phyloP scores from a whole-genome alignment of 2,113 vertebrate species.

The Nothobranchius furzeri region DNA sequence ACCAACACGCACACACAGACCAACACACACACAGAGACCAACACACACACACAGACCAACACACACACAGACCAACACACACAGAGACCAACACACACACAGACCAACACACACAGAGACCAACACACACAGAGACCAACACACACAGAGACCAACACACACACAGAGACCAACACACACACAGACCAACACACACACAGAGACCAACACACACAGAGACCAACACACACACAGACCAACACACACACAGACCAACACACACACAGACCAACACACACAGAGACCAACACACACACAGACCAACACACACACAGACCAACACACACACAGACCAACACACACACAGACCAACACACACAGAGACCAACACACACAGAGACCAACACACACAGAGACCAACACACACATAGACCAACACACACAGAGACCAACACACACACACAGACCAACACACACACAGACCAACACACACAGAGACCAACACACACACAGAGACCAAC shows the following conservation, averaged over 20 bases:
- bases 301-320: constrained; percentile 34
- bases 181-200: neutral
- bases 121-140: constrained; percentile 20
- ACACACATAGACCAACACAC: constrained; percentile 48
- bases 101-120: constrained; percentile 22
- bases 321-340: constrained; percentile 15
- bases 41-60: too few relatives aligned
- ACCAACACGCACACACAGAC: constrained; percentile 32
- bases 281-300: constrained; percentile 34
- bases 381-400: constrained; percentile 20
- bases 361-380: constrained; percentile 22
- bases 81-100: constrained; percentile 41
- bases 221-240: constrained; percentile 18
- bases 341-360: constrained; percentile 43
- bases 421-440: neutral
- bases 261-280: neutral
- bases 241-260: constrained; percentile 48
- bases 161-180: constrained; percentile 47
- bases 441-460: constrained; percentile 38
- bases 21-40: too few relatives aligned
- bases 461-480: constrained; percentile 28
- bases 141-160: too few relatives aligned
- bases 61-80: constrained; percentile 15
- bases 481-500: constrained; percentile 14
- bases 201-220: too few relatives aligned